Percentiles rank a stretch among this genome's conserved stretches.
Evolutionary conservation across 2,797 vertebrate genomes (phyloP).

Genomic region (Thalassophryne amazonica): DNA sequence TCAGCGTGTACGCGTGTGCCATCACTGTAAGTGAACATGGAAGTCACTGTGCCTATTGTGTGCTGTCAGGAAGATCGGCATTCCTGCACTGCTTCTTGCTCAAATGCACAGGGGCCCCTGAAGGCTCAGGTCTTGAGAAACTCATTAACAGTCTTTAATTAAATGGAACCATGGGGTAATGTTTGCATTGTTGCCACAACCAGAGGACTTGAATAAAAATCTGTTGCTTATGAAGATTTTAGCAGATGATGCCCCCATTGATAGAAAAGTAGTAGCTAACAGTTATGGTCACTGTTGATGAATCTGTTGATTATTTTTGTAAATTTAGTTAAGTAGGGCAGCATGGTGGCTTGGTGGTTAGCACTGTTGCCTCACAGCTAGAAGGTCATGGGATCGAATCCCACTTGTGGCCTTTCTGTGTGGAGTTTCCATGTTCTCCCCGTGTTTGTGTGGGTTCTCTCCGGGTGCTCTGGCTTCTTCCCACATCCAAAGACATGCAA

Average conservation of each 20-base stretch:
- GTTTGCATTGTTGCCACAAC: neutral
- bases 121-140: conserved; percentile 25
- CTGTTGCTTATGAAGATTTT: neutral
- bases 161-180: neutral
- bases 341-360: too few species aligned
- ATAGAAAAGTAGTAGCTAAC: neutral
- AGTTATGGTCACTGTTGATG: too few species aligned
- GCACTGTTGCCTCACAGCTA: too few species aligned
- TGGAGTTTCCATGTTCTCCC: too few species aligned
- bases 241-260: neutral
- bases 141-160: conserved; percentile 20
- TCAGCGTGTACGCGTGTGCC: neutral
- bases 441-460: too few species aligned
- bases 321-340: too few species aligned
- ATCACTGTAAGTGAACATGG: conserved; percentile 25
- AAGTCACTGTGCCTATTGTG: conserved; percentile 23
- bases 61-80: conserved; percentile 65
- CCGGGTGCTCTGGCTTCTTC: too few species aligned
- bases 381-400: too few species aligned
- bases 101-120: neutral
- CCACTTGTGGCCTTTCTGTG: too few species aligned
- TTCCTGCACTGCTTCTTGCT: conserved; percentile 58
- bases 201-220: neutral
- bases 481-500: too few species aligned
- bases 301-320: too few species aligned